Evolutionary conservation across 30 jellyfish, hydroid and myxozoan genomes (phyloP), one percentile per base, ranked within the genome.

Genomic region (Hydractinia symbiolongicarpus): DNA sequence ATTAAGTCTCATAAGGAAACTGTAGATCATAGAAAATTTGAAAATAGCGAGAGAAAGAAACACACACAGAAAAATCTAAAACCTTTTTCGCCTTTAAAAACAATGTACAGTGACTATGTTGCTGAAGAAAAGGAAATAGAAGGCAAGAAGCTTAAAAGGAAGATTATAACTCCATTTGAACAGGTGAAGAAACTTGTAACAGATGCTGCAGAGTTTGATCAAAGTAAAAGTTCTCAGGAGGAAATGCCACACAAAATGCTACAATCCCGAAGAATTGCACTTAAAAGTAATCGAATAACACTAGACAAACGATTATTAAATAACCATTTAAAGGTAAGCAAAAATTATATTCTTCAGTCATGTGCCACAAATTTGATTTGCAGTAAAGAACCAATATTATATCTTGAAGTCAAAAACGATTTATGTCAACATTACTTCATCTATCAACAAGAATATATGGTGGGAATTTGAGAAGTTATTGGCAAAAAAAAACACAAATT

Each of bases 121-220:
- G 0, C 83, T 74, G 21, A 2, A 17, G 61, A 40, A 30, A 7
- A 44, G 4, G 9, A 7, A 64, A n/a, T 51, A 7, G 19, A 5
- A 64, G 4, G 6, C 4, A 64, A 64, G 40, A 64, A 64, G 16
- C 17, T 51, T n/a, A 64, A 74, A 55, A 74, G 20, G 4, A 13
- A 17, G 8, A 13, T 21, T 15, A 74, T 74, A 53, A 50, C 70
- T 11, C 83, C 83, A 51, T 74, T 74, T n/a, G 69, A 74, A 51
- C 83, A 74, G 54, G 83, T 74, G 15, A 66, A 74, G 54, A 74
- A 74, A 5, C 83, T 74, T 20, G 67, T 74, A 5, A 9, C 8
- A 49, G 83, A 74, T 50, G 83, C 83, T 30, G 83, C 83, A 30
- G 66, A 53, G 14, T 74, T 74, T 50, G 66, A 74, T 55, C 51